Conservation (phyloP, 2,888 invertebrate species). For the Tipula helvola region DNA sequence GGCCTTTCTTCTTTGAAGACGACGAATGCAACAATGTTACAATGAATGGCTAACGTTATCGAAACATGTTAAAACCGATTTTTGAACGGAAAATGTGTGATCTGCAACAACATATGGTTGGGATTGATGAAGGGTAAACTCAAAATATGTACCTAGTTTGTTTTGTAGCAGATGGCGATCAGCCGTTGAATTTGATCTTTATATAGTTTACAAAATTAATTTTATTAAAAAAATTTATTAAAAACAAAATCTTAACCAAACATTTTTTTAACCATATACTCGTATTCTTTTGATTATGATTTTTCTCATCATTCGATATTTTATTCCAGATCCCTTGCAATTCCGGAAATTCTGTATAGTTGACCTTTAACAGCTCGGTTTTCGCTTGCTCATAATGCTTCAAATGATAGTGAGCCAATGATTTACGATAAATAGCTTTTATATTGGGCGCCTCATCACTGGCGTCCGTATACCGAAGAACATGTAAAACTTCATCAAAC, state of each 20-base stretch:
- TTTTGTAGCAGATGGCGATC: no score
- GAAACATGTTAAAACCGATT: no score
- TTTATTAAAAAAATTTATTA: background rate
- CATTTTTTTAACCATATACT: conserved; percentile 41
- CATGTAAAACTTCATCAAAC: conserved; percentile 49
- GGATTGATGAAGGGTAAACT: no score
- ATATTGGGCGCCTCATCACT: conserved; percentile 18
- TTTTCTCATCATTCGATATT: conserved; percentile 42
- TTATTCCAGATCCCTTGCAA: conserved; percentile 46
- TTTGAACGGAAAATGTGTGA: no score
- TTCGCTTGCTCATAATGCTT: conserved; percentile 54
- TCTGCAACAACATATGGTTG: no score
- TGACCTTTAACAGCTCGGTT: conserved; percentile 37
- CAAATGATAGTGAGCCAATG: conserved; percentile 39
- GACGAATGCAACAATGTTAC: no score
- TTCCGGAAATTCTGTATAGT: conserved; percentile 51
- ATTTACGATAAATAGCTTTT: conserved; percentile 40
- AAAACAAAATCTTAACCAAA: conserved; percentile 23
- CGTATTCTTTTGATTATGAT: conserved; percentile 45
- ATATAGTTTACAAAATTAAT: background rate
- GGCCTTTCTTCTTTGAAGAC: no score
- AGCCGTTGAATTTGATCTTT: no score
- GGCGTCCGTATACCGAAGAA: conserved; percentile 37
- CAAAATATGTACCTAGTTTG: no score
- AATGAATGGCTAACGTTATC: no score